These are phyloP conservation scores for Nomada flava DNA, from an alignment of 2,888 invertebrate species.

Conservation along the genomic window DNA sequence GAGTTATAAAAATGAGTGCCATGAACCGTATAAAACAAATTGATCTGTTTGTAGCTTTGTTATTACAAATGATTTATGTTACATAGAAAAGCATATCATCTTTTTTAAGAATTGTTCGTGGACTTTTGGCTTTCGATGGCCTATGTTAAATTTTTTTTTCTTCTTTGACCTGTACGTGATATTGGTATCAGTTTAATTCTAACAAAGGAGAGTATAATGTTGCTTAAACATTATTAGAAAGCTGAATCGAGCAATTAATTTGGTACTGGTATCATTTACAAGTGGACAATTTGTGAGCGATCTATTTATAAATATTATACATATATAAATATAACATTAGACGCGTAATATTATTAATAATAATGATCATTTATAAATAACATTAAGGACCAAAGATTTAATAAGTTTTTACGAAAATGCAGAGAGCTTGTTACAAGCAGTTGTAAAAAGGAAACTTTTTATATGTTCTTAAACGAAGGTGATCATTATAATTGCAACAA, in stretches of 20 bases:
- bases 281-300: slow-evolving; percentile 46
- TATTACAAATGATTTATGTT: slow-evolving; percentile 49
- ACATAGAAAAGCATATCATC: slow-evolving; percentile 43
- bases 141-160: slow-evolving; percentile 23
- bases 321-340: slow-evolving; percentile 51
- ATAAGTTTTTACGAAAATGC: slow-evolving; percentile 76
- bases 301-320: slow-evolving; percentile 51
- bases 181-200: slow-evolving; percentile 8
- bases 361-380: slow-evolving; percentile 73
- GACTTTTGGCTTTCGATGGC: slow-evolving; percentile 26
- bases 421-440: slow-evolving; percentile 75
- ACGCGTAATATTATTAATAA: slow-evolving; percentile 61
- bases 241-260: slow-evolving; percentile 1
- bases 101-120: slow-evolving; percentile 37
- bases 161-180: slow-evolving; percentile 4
- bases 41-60: slow-evolving; percentile 47
- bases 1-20: slow-evolving; percentile 63
- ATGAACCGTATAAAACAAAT: slow-evolving; percentile 55
- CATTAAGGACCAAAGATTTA: slow-evolving; percentile 83
- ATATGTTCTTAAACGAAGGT: slow-evolving; percentile 68
- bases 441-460: slow-evolving; percentile 68
- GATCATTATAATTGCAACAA: slow-evolving; percentile 57
- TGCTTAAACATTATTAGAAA: not conserved
- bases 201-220: not conserved
- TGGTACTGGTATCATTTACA: slow-evolving; percentile 22